These are phyloP conservation scores for Hermaeophaga mercurialis DNA, from an alignment of 2,888 invertebrate genomes.

Conservation along the genomic window DNA sequence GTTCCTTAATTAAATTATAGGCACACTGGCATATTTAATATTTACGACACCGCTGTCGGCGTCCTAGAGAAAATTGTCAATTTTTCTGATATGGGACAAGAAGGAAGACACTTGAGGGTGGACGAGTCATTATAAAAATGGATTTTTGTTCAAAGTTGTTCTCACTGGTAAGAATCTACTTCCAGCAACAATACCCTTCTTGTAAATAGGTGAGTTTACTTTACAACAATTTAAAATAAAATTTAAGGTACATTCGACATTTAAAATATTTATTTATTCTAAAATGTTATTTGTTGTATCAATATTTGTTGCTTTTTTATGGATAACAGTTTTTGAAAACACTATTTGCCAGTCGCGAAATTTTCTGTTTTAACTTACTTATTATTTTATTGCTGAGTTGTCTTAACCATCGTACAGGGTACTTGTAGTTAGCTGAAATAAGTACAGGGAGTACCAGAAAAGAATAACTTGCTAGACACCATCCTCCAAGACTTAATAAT, in stretches of 20 bases:
- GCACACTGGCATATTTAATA: too few relatives aligned
- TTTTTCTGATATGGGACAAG: conserved; percentile 13
- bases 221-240: too few relatives aligned
- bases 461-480: conserved; percentile 67
- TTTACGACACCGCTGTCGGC: conserved; percentile 7
- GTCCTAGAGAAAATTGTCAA: conserved; percentile 14
- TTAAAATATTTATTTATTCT: too few relatives aligned
- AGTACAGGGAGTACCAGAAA: conserved; percentile 71
- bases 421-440: conserved; percentile 72
- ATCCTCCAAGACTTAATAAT: conserved; percentile 63
- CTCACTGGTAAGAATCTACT: conserved; percentile 9
- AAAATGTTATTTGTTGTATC: too few relatives aligned
- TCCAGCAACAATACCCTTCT: conserved; percentile 17
- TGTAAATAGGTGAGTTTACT: conserved; percentile 8
- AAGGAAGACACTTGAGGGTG: conserved; percentile 17
- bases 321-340: too few relatives aligned
- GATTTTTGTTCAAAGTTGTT: not conserved
- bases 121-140: conserved; percentile 21
- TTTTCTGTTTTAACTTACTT: conserved; percentile 59
- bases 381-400: conserved; percentile 62
- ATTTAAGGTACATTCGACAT: too few relatives aligned
- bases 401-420: conserved; percentile 68
- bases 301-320: too few relatives aligned
- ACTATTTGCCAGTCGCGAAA: too few relatives aligned
- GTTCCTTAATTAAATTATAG: too few relatives aligned